Percentiles rank a stretch among this genome's conserved stretches.
Conservation (phyloP, 2,797 vertebrate species). For the Cottoperca gobio region DNA sequence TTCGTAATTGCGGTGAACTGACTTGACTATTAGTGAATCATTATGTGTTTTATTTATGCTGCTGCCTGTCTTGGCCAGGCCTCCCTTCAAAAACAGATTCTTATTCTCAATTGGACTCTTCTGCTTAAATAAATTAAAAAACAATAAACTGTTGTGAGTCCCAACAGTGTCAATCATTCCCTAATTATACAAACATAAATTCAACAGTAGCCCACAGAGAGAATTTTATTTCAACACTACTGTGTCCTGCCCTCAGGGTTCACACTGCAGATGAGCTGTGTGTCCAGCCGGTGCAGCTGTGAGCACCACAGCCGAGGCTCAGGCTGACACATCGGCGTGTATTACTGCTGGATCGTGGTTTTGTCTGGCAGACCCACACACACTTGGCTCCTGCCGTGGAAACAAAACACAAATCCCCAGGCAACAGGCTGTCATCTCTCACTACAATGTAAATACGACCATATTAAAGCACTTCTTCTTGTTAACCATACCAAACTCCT, state of each 20-base stretch:
- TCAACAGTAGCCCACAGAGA: not conserved
- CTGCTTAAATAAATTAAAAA: not conserved
- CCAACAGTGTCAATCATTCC: not conserved
- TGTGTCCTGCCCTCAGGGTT: constrained; percentile 13
- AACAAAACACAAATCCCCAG: constrained; percentile 77
- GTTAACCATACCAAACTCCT: constrained; percentile 66
- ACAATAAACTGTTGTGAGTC: not conserved
- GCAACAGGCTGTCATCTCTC: constrained; percentile 72
- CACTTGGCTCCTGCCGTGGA: constrained; percentile 70
- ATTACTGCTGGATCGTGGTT: constrained; percentile 62
- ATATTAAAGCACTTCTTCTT: constrained; percentile 72
- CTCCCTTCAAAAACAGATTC: too few species aligned
- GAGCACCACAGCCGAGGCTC: constrained; percentile 39
- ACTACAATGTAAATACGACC: constrained; percentile 79
- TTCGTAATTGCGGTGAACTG: not conserved
- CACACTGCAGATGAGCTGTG: constrained; percentile 17
- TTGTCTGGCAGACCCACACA: constrained; percentile 70
- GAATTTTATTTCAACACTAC: constrained; percentile 10
- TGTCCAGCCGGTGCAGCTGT: constrained; percentile 58
- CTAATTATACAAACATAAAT: not conserved
- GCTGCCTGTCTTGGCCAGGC: too few species aligned
- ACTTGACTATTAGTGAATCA: not conserved
- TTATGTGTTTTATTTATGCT: too few species aligned
- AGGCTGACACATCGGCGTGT: constrained; percentile 69
- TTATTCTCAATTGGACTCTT: too few species aligned